Evolutionary conservation across 2,113 vertebrate genomes (phyloP), one percentile per base, ranked within the genome.

Genomic region (Brienomyrus longianalis): DNA sequence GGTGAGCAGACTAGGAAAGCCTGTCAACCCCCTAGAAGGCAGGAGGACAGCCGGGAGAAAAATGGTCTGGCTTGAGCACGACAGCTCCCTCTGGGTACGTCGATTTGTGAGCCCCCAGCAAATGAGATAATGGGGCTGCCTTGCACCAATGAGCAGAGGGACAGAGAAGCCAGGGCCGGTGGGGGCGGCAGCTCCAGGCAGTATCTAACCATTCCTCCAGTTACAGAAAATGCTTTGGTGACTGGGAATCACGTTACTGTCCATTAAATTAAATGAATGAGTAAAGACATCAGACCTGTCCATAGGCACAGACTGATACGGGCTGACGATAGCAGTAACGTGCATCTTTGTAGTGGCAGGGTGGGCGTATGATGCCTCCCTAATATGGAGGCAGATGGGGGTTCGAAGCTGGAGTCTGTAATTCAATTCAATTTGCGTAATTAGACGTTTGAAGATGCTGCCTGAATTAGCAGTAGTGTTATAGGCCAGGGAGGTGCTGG

Each of bases 361-460:
- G n/a, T 11, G n/a, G 62, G 3, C 2, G 59, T 66, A 39, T 17
- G 13, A 77, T 13, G 31, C 31, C 70, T 35, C 5, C 74, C 39
- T 43, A 21, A n/a, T 50, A 50, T 50, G 86, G 52, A 54, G 51
- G n/a, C 50, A 39, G 86, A 54, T 35, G 31, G 86, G 56, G 86
- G 31, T 31, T 51, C 3, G 50, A 27, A 86, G 52, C 86, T 45
- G 21, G 31, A 88, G 87, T 66, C 87, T 88, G 54, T 88, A 88
- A 88, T 88, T 88, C 87, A 66, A 21, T 21, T 23, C 59, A 66
- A 88, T 88, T 88, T 19, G 56, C 19, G 21, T 62, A 88, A 62
- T 88, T 88, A 88, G 48, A 45, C 7, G 2, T 88, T 56, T 54
- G 27, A 52, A 87, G 86, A n/a, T 0, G 31, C 51, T 35, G 85